Evolutionary conservation across 2,113 vertebrate genomes (phyloP), one percentile per base, ranked within the genome.

Genomic region (Cynocephalus volans): DNA sequence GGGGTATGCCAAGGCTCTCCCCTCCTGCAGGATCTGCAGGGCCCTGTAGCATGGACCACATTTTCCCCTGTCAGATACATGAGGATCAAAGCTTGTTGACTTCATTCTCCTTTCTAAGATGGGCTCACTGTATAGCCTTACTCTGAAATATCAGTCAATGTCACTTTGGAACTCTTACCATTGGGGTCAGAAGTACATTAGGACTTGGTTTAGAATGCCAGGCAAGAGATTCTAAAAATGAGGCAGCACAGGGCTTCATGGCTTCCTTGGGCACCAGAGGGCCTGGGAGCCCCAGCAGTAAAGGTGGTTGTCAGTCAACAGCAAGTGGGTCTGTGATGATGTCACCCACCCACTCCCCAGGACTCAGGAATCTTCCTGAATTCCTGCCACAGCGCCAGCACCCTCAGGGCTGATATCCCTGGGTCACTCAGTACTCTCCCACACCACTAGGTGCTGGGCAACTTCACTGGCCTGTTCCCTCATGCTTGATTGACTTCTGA

Each of bases 51-150:
- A 50, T 3, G 65, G 56, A 19, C 6, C 64, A 18, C 3, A 2
- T 36, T 41, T 41, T 56, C 21, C 12, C 6, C 6, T 31, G 24
- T 41, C 23, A 69, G 24, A 18, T 33, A 67, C 24, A 50, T 79
- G n/a, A 77, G 31, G 54, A 67, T 69, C 9, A 26, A 95, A 52
- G 11, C 19, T 81, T 67, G n/a, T n/a, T 54, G 4, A 6, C 60
- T 83, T 67, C n/a, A 33, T 41, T 69, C 33, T 67, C 24, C 54
- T 96, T 95, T 72, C 77, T 24, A 80, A 95, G 45, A 70, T 41
- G 31, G 23, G 6, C 6, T 96, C 41, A 69, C 3, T 33, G 13
- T 23, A 2, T 77, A 41, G 33, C 6, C 26, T 64, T 82, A 54
- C 19, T 54, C 48, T 72, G 23, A 52, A 92, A 92, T 82, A 24